phyloP scores from a whole-genome alignment of 2,888 invertebrate species.

The Digitonthophagus gazella region DNA sequence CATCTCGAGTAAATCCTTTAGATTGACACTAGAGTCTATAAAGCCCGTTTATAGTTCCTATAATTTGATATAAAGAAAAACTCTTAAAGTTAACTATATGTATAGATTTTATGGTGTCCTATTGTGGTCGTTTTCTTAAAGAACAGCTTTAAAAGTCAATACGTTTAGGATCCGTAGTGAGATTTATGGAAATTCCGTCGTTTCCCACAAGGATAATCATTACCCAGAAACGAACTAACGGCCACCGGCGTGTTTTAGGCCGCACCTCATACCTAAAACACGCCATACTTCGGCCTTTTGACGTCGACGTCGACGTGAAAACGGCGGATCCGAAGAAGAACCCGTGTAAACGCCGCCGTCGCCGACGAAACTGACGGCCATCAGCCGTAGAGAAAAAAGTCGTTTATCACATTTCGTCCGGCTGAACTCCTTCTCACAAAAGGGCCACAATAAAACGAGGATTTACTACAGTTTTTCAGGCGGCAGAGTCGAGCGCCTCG shows the following conservation, averaged over 20 bases:
- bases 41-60: too few relatives aligned
- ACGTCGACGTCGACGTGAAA: background rate
- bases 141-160: too few relatives aligned
- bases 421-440: slow-evolving; percentile 41
- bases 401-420: slow-evolving; percentile 48
- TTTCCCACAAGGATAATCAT: background rate
- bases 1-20: too few relatives aligned
- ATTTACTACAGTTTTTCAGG: slow-evolving; percentile 47
- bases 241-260: too few relatives aligned
- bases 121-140: too few relatives aligned
- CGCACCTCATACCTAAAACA: background rate
- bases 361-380: slow-evolving; percentile 22
- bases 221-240: background rate
- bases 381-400: slow-evolving; percentile 36
- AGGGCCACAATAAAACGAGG: slow-evolving; percentile 45
- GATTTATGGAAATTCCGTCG: background rate
- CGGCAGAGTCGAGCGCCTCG: too few relatives aligned
- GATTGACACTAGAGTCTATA: too few relatives aligned
- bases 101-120: too few relatives aligned
- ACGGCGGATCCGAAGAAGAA: background rate
- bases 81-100: too few relatives aligned
- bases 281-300: background rate
- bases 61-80: too few relatives aligned
- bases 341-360: background rate
- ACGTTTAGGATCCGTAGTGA: background rate